These are phyloP conservation scores for Junonia oenone DNA, from an alignment of 2,888 invertebrate genomes.

Conservation along the genomic window DNA sequence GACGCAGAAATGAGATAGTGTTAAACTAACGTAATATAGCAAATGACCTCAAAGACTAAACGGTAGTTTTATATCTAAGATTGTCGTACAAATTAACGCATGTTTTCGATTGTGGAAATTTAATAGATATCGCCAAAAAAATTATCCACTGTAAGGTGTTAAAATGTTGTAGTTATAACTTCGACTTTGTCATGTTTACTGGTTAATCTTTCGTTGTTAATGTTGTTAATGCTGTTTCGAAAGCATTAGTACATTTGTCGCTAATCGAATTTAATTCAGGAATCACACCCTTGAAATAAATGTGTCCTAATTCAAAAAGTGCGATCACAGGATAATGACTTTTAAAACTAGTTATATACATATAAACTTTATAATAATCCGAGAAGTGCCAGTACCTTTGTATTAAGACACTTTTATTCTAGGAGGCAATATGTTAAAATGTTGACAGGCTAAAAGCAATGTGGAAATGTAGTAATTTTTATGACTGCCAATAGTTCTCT, in stretches of 20 bases:
- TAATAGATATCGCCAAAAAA: not conserved
- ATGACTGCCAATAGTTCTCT: too few species aligned
- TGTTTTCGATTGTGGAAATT: not conserved
- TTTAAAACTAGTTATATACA: too few species aligned
- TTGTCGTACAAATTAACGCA: constrained; percentile 9
- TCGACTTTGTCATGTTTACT: not conserved
- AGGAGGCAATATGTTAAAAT: too few species aligned
- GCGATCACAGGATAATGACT: too few species aligned
- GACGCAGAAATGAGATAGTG: not conserved
- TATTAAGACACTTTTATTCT: too few species aligned
- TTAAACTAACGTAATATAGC: constrained; percentile 1
- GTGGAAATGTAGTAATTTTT: too few species aligned
- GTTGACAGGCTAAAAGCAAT: too few species aligned
- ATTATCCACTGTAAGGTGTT: not conserved
- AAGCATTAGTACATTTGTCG: not conserved
- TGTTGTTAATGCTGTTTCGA: not conserved
- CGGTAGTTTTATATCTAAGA: constrained; percentile 2
- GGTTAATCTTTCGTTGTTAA: not conserved
- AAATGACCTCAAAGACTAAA: constrained; percentile 13
- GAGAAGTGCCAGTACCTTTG: too few species aligned
- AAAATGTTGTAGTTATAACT: not conserved
- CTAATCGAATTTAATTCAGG: not conserved
- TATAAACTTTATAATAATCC: too few species aligned
- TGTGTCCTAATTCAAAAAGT: too few species aligned
- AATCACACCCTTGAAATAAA: too few species aligned